phyloP scores from a whole-genome alignment of 2,888 invertebrate genomes.

The Aleiodes leptofemur region DNA sequence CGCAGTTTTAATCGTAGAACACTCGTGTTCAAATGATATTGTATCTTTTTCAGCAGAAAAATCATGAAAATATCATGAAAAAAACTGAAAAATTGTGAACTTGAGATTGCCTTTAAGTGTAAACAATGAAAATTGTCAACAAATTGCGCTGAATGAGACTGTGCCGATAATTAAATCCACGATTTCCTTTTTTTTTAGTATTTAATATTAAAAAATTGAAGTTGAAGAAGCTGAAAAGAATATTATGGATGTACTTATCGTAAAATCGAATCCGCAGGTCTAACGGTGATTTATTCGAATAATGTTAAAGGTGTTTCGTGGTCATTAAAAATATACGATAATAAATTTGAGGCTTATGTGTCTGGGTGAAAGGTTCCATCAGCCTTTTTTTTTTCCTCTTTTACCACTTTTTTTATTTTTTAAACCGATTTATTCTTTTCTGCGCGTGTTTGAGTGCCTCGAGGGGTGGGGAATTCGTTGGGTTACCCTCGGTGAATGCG shows the following conservation, averaged over 20 bases:
- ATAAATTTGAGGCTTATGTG: constrained; percentile 27
- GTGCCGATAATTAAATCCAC: too few relatives aligned
- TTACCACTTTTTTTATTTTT: background rate
- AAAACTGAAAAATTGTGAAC: too few relatives aligned
- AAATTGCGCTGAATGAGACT: too few relatives aligned
- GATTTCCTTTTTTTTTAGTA: too few relatives aligned
- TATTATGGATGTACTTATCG: constrained; percentile 18
- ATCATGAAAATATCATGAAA: too few relatives aligned
- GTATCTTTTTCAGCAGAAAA: too few relatives aligned
- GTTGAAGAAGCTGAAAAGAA: background rate
- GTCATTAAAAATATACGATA: constrained; percentile 27
- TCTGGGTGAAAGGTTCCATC: constrained; percentile 34
- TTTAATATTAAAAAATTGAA: background rate
- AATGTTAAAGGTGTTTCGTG: constrained; percentile 17
- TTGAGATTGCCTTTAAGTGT: too few relatives aligned
- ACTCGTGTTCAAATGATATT: background rate
- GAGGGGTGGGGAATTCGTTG: constrained; percentile 28
- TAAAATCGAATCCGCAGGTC: constrained; percentile 16
- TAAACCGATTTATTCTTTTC: background rate
- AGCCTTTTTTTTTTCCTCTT: constrained; percentile 17
- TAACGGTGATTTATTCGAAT: constrained; percentile 26
- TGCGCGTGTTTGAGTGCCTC: constrained; percentile 15
- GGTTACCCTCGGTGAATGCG: constrained; percentile 23
- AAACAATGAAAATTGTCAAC: too few relatives aligned
- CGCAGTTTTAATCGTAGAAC: background rate